Percentiles rank a stretch among this genome's conserved stretches.
These are phyloP conservation scores for Drosophila saltans DNA, from an alignment of 1,140 invertebrate genomes.

Conservation along the genomic window DNA sequence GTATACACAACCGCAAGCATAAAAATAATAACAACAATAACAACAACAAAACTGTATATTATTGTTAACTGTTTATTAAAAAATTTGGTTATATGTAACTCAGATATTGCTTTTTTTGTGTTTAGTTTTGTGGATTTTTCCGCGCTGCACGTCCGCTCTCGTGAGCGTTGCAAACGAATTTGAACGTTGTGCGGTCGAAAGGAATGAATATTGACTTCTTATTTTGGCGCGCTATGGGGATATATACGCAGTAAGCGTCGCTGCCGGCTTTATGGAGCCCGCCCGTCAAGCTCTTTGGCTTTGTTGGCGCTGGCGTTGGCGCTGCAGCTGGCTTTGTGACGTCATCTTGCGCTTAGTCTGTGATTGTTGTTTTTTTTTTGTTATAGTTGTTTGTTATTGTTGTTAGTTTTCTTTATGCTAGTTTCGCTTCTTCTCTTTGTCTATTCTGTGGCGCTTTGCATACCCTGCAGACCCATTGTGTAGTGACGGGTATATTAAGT, in stretches of 20 bases:
- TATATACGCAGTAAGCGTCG: constrained; percentile 47
- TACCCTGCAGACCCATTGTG: not conserved
- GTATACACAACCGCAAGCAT: constrained; percentile 52
- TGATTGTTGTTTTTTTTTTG: constrained; percentile 19
- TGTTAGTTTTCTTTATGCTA: constrained; percentile 22
- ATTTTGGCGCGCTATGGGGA: constrained; percentile 79
- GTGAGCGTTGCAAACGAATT: constrained; percentile 82
- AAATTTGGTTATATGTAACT: constrained; percentile 28
- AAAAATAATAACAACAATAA: constrained; percentile 39
- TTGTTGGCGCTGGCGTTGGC: constrained; percentile 12
- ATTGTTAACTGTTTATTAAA: constrained; percentile 23
- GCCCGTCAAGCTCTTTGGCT: constrained; percentile 9
- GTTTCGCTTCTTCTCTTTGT: constrained; percentile 49
- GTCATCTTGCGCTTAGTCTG: constrained; percentile 53
- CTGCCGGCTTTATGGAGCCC: constrained; percentile 21
- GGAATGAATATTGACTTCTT: constrained; percentile 81
- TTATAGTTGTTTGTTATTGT: constrained; percentile 35
- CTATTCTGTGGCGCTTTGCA: constrained; percentile 26
- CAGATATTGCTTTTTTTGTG: constrained; percentile 25
- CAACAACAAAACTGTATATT: constrained; percentile 34
- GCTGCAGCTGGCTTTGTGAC: constrained; percentile 51
- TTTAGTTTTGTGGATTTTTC: constrained; percentile 47
- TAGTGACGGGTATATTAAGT: not conserved
- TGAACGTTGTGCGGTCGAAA: constrained; percentile 72
- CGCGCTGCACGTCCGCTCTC: constrained; percentile 82